phyloP scores from a whole-genome alignment of 2,113 vertebrate genomes.

The Bolborhynchus lineola region DNA sequence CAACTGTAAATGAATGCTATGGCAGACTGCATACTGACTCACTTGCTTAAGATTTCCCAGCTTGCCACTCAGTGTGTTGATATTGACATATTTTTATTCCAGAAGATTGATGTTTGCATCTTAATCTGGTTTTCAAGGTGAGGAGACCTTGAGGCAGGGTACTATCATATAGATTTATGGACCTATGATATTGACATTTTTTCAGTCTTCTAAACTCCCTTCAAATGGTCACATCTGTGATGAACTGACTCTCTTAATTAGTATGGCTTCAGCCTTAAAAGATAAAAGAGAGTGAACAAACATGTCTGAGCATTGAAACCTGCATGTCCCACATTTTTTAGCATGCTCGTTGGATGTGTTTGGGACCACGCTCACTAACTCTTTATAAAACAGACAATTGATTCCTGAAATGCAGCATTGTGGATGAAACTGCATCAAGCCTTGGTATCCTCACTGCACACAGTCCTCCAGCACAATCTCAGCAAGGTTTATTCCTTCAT shows the following conservation, averaged over 20 bases:
- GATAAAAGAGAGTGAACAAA: background rate
- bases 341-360: background rate
- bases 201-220: background rate
- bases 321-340: background rate
- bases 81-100: background rate
- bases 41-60: background rate
- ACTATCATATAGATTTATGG: background rate
- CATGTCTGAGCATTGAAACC: background rate
- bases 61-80: background rate
- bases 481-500: background rate
- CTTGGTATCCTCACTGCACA: background rate
- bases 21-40: background rate
- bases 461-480: background rate
- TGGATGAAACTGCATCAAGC: background rate
- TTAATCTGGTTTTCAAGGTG: background rate
- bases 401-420: background rate
- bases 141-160: background rate
- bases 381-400: background rate
- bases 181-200: background rate
- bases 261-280: background rate
- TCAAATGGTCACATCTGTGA: background rate
- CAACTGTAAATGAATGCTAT: background rate
- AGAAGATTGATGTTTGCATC: background rate
- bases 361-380: background rate
- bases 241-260: background rate